Evolutionary conservation across 2,888 invertebrate genomes (phyloP).

Genomic region (Athripsodes cinereus): DNA sequence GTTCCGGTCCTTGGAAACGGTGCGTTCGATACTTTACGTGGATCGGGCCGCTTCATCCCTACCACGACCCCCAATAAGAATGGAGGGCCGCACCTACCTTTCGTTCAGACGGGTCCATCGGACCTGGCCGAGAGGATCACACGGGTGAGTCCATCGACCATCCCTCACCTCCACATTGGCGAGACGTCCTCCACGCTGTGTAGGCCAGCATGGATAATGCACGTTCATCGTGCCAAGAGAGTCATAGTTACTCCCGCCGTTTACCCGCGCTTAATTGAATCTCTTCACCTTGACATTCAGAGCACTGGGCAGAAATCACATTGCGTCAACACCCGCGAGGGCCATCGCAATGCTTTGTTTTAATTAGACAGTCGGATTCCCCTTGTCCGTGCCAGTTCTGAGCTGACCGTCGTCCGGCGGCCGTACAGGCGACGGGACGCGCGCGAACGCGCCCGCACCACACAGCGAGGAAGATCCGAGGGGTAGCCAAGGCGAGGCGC

Average conservation of each 20-base stretch:
- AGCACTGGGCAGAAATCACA: constrained; percentile 67
- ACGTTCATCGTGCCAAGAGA: no score
- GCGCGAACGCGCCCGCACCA: constrained; percentile 28
- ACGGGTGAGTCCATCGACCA: no score
- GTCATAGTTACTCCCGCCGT: constrained; percentile 50
- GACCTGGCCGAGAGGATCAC: no score
- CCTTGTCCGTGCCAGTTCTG: constrained; percentile 60
- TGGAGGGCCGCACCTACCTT: no score
- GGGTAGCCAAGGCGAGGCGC: constrained; percentile 38
- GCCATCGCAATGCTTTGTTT: constrained; percentile 65
- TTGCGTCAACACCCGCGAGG: constrained; percentile 54
- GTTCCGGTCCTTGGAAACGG: no score
- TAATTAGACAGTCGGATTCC: constrained; percentile 63
- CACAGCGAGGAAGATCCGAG: constrained; percentile 35
- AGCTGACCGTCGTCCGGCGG: constrained; percentile 50
- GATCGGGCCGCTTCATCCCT: no score
- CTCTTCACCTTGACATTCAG: constrained; percentile 61
- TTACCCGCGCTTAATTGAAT: constrained; percentile 58
- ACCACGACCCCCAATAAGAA: no score
- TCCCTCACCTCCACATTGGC: no score
- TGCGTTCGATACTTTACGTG: no score
- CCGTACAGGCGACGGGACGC: constrained; percentile 34
- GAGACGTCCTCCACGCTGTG: no score
- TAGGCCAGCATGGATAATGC: no score
- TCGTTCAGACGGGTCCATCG: no score